phyloP scores from a whole-genome alignment of 2,113 vertebrate genomes.

The Pterophyllum scalare region DNA sequence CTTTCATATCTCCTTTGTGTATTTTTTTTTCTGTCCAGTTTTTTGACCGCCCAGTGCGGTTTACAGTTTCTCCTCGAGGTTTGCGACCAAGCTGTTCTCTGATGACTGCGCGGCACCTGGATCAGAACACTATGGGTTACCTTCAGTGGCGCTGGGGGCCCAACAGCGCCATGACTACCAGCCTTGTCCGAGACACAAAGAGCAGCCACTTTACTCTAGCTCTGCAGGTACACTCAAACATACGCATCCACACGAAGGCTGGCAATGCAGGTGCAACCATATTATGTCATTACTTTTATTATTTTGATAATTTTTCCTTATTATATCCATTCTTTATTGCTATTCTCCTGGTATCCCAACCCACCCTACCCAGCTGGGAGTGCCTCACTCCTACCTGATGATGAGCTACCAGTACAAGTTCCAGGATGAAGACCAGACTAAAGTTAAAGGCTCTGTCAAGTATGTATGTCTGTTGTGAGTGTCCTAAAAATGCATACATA shows the following conservation, averaged over 20 bases:
- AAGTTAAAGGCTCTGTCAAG: constrained; percentile 96
- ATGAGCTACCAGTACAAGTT: constrained; percentile 99
- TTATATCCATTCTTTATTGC: neutral
- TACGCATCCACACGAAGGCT: neutral
- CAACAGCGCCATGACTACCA: constrained; percentile 96
- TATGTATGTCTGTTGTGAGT: constrained; percentile 65
- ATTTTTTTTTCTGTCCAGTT: constrained; percentile 77
- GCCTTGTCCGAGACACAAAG: constrained; percentile 93
- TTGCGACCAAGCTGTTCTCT: constrained; percentile 90
- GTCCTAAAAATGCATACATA: neutral
- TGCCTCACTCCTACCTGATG: constrained; percentile 94
- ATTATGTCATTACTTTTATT: neutral
- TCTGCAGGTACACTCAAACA: constrained; percentile 85
- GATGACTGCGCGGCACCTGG: constrained; percentile 91
- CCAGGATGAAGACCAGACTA: constrained; percentile 96
- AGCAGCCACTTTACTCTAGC: constrained; percentile 93
- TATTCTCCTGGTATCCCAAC: neutral
- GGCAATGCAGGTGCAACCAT: neutral
- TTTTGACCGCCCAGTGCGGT: constrained; percentile 91
- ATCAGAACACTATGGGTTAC: constrained; percentile 97
- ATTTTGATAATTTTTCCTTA: neutral
- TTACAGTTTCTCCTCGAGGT: constrained; percentile 94
- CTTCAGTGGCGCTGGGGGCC: constrained; percentile 95
- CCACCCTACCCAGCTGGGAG: constrained; percentile 85
- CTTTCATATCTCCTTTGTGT: neutral